Evolutionary conservation across 2,797 vertebrate species (phyloP).

Genomic region (Sarcophilus harrisii): DNA sequence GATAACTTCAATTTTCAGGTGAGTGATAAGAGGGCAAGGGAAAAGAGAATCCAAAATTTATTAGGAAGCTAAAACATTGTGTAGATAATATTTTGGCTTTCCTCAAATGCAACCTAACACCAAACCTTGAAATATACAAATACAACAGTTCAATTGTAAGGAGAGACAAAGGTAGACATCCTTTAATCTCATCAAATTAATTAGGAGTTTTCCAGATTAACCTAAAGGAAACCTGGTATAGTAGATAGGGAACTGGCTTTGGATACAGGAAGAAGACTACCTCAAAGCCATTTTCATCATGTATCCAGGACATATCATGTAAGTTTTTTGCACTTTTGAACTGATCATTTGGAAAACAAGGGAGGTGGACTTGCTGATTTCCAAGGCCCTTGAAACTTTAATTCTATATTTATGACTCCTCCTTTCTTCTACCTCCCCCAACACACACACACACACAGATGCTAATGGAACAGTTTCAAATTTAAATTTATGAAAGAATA

Average conservation of each 20-base stretch:
- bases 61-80: not conserved
- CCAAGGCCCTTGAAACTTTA: not conserved
- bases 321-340: not conserved
- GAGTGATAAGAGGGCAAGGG: not conserved
- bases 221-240: not conserved
- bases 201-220: not conserved
- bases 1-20: slow-evolving; percentile 43
- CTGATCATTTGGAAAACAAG: not conserved
- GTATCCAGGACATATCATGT: not conserved
- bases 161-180: not conserved
- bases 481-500: slow-evolving; percentile 14
- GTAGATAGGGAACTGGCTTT: not conserved
- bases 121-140: not conserved
- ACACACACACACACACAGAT: not conserved
- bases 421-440: not conserved
- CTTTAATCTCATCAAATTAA: not conserved
- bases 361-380: not conserved
- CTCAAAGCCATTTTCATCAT: not conserved
- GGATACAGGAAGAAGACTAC: not conserved
- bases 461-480: not conserved
- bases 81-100: not conserved
- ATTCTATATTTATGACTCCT: not conserved
- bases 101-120: not conserved
- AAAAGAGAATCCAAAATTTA: not conserved
- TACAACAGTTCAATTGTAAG: not conserved